Percentiles rank a stretch among this genome's conserved stretches.
Evolutionary conservation across 2,888 invertebrate species (phyloP).

Genomic region (Temnothorax unifasciatus): DNA sequence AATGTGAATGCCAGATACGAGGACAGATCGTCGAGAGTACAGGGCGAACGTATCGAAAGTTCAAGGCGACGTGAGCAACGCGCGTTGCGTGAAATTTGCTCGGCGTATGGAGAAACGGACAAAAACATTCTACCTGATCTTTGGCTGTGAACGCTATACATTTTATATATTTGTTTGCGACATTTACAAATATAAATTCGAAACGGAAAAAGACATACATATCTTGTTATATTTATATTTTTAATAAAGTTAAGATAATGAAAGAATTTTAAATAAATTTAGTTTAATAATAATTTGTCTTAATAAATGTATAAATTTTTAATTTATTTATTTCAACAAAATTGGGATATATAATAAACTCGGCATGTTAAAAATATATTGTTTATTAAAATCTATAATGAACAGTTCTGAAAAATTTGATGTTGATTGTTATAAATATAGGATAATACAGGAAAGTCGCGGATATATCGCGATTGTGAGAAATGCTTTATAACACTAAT

Average conservation of each 20-base stretch:
- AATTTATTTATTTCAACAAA: not conserved
- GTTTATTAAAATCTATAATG: not conserved
- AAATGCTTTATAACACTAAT: constrained; percentile 4
- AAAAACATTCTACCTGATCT: not conserved
- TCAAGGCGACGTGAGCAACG: constrained; percentile 70
- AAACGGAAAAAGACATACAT: not conserved
- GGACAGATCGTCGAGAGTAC: constrained; percentile 74
- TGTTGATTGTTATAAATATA: not conserved
- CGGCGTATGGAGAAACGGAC: not conserved
- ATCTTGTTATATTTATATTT: no score
- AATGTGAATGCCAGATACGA: constrained; percentile 75
- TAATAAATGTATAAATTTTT: not conserved
- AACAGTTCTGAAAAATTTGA: no score
- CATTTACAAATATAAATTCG: not conserved
- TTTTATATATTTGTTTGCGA: not conserved
- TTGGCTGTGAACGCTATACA: not conserved
- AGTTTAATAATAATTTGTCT: not conserved
- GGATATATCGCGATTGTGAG: not conserved
- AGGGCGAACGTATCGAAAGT: constrained; percentile 74
- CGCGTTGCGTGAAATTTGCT: constrained; percentile 40
- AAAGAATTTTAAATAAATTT: not conserved
- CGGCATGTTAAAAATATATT: not conserved
- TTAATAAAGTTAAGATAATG: no score
- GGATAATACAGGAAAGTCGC: not conserved
- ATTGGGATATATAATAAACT: not conserved